A percentile compares a stretch with the other conserved stretches of the same genome.
Evolutionary conservation across 2,888 invertebrate genomes (phyloP).

Genomic region (Plagodis pulveraria): DNA sequence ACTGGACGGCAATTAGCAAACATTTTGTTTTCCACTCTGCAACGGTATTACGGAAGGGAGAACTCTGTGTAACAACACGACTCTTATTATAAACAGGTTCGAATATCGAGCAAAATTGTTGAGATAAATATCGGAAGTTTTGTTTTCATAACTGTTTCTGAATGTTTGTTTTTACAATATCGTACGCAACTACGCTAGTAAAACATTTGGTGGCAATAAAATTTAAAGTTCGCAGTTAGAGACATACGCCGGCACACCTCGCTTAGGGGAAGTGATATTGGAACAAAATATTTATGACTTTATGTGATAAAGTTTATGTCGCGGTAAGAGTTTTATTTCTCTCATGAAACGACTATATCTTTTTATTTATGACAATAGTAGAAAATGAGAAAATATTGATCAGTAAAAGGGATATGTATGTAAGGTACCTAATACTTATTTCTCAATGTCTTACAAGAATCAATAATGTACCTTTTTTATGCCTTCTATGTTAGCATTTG

Average conservation of each 20-base stretch:
- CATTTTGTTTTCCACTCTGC: constrained; percentile 34
- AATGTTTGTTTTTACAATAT: constrained; percentile 25
- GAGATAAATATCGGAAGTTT: constrained; percentile 16
- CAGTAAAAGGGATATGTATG: constrained; percentile 50
- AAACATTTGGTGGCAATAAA: constrained; percentile 44
- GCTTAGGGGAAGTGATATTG: constrained; percentile 63
- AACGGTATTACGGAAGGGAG: constrained; percentile 20
- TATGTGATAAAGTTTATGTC: constrained; percentile 77
- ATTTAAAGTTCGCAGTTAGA: constrained; percentile 54
- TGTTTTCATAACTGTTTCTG: constrained; percentile 21
- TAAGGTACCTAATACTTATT: constrained; percentile 18
- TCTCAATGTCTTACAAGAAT: constrained; percentile 15
- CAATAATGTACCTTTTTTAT: no score
- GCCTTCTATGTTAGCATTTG: no score
- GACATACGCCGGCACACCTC: constrained; percentile 49
- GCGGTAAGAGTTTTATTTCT: constrained; percentile 78
- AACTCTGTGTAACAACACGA: constrained; percentile 18
- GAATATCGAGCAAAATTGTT: constrained; percentile 7
- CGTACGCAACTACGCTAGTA: constrained; percentile 16
- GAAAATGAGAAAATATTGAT: constrained; percentile 42
- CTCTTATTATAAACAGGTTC: constrained; percentile 6
- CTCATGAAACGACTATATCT: constrained; percentile 63
- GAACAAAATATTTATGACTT: constrained; percentile 76
- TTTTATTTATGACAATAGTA: constrained; percentile 52
- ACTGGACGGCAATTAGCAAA: constrained; percentile 41